Evolutionary conservation across 2,797 vertebrate species (phyloP).

Genomic region (Taenioides sp.): DNA sequence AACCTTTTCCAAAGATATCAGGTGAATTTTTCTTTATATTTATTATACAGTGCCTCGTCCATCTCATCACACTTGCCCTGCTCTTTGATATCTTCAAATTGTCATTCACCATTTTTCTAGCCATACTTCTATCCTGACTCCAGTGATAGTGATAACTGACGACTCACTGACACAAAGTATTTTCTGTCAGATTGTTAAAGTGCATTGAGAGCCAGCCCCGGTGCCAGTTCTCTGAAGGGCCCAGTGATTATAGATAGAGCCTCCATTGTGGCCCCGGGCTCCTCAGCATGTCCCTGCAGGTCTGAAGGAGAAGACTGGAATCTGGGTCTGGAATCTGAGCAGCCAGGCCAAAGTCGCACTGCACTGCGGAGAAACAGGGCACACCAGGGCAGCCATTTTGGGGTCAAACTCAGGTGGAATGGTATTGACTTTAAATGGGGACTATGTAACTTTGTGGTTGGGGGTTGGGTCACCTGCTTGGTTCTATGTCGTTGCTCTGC

Average conservation of each 20-base stretch:
- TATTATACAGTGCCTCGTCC: too few relatives aligned
- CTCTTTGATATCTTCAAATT: not conserved
- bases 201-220: slow-evolving; percentile 14
- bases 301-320: slow-evolving; percentile 62
- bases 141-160: not conserved
- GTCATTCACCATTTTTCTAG: not conserved
- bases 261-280: slow-evolving; percentile 55
- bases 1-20: not conserved
- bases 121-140: not conserved
- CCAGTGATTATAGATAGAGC: slow-evolving; percentile 39
- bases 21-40: too few relatives aligned
- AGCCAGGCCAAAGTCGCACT: not conserved
- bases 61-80: not conserved
- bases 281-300: slow-evolving; percentile 67
- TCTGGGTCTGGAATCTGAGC: slow-evolving; percentile 43
- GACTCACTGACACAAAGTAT: slow-evolving; percentile 8
- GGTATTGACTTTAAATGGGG: not conserved
- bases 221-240: slow-evolving; percentile 24
- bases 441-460: too few relatives aligned
- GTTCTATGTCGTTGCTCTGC: too few relatives aligned
- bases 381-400: not conserved
- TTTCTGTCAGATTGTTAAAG: slow-evolving; percentile 17
- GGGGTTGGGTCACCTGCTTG: too few relatives aligned
- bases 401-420: too few relatives aligned
- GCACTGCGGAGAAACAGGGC: not conserved